A percentile compares a stretch with the other conserved stretches of the same genome.
Evolutionary conservation across 2,113 vertebrate genomes (phyloP).

Genomic region (Sebastes fasciatus): DNA sequence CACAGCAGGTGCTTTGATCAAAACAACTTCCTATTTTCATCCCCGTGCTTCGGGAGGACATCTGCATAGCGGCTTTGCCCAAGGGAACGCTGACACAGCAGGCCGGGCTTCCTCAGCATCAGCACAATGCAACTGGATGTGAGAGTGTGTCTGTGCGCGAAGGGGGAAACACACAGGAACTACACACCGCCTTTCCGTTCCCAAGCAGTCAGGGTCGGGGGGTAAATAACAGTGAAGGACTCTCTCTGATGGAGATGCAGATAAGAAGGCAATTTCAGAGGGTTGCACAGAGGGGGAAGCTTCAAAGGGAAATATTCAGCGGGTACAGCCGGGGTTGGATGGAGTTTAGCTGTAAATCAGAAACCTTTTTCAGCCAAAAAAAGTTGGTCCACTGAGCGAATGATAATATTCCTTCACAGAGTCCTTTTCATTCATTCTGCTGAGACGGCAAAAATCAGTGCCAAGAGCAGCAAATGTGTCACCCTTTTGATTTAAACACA

Average conservation of each 20-base stretch:
- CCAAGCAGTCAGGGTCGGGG: constrained; percentile 29
- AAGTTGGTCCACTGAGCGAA: constrained; percentile 22
- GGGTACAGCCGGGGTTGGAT: constrained; percentile 16
- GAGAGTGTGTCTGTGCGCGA: not conserved
- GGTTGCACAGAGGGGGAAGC: constrained; percentile 10
- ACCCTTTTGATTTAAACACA: constrained; percentile 36
- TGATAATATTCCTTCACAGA: constrained; percentile 36
- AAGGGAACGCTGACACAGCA: constrained; percentile 79
- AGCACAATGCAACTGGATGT: constrained; percentile 64
- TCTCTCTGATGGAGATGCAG: constrained; percentile 56
- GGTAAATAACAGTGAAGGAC: constrained; percentile 30
- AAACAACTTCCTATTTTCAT: constrained; percentile 74
- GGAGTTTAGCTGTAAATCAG: constrained; percentile 60
- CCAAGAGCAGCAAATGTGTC: constrained; percentile 32
- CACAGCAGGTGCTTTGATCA: constrained; percentile 77
- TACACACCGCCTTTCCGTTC: constrained; percentile 33
- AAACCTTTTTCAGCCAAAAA: constrained; percentile 48
- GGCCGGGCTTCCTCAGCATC: constrained; percentile 68
- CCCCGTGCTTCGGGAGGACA: constrained; percentile 67
- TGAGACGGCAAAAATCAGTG: constrained; percentile 36
- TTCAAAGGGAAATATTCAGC: constrained; percentile 42
- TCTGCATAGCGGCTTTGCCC: constrained; percentile 75
- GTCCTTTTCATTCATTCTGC: constrained; percentile 39
- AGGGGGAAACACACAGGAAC: constrained; percentile 5
- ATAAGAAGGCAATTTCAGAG: constrained; percentile 50